Evolutionary conservation across 2,113 vertebrate genomes (phyloP).

Genomic region (Sminthopsis crassicaudata): DNA sequence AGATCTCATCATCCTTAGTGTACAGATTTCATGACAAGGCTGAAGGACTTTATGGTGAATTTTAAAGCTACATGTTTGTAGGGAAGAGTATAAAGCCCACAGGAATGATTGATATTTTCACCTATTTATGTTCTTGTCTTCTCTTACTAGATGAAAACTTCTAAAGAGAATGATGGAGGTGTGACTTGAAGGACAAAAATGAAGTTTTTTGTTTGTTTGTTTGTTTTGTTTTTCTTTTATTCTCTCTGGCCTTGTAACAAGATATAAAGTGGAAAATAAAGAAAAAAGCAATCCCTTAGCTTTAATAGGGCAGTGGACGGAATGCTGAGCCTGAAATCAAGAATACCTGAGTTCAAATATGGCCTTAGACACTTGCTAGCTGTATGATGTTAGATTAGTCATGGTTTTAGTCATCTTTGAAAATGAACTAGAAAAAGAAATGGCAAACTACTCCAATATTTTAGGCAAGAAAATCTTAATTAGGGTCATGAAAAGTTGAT

Average conservation of each 20-base stretch:
- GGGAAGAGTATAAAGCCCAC: not conserved
- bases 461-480: not conserved
- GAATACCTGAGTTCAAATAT: too few relatives aligned
- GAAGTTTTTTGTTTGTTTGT: not conserved
- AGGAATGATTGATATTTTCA: not conserved
- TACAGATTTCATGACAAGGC: not conserved
- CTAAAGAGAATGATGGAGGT: not conserved
- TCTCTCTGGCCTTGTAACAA: not conserved
- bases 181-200: not conserved
- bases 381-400: not conserved
- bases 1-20: not conserved
- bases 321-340: too few relatives aligned
- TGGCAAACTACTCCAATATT: too few relatives aligned
- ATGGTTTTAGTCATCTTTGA: not conserved
- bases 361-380: not conserved
- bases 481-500: not conserved
- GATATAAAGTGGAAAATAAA: not conserved
- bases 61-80: not conserved
- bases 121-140: not conserved
- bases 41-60: not conserved
- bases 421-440: too few relatives aligned
- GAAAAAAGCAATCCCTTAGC: not conserved
- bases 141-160: not conserved
- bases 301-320: not conserved
- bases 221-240: not conserved